A percentile compares a stretch with the other conserved stretches of the same genome.
These are phyloP conservation scores for Nomada flava DNA, from an alignment of 2,888 invertebrate genomes.

Conservation along the genomic window DNA sequence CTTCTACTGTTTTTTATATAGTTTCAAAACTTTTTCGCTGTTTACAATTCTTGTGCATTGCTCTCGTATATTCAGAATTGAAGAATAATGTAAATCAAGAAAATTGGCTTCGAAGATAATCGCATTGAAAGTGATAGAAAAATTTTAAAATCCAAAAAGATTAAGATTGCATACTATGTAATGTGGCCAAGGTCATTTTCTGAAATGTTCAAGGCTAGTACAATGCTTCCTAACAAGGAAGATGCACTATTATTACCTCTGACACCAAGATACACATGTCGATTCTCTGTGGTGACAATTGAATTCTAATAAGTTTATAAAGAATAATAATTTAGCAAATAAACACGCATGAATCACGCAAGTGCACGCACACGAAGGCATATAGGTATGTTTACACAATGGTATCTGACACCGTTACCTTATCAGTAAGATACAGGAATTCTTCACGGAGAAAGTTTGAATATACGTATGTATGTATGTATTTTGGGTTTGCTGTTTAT, in stretches of 20 bases:
- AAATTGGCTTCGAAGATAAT: neutral
- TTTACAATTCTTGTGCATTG: neutral
- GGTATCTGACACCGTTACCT: conserved; percentile 68
- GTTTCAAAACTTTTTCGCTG: neutral
- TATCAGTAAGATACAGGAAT: conserved; percentile 77
- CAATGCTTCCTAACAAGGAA: neutral
- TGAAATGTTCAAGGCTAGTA: neutral
- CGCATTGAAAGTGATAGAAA: neutral
- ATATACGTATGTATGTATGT: conserved; percentile 32
- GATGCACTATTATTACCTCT: neutral
- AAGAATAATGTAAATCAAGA: too few species aligned
- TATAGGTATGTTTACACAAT: neutral
- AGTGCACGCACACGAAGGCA: neutral
- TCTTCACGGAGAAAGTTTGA: conserved; percentile 77
- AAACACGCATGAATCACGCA: neutral
- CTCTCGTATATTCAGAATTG: too few species aligned
- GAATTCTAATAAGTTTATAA: neutral
- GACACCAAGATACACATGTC: neutral
- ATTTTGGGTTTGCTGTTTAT: conserved; percentile 49
- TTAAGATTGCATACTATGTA: neutral
- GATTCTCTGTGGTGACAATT: neutral
- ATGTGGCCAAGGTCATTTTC: neutral
- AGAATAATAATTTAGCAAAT: neutral
- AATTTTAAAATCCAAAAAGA: too few species aligned
- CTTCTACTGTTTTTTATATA: neutral